phyloP scores from a whole-genome alignment of 2,113 vertebrate species.

The Cololabis saira region DNA sequence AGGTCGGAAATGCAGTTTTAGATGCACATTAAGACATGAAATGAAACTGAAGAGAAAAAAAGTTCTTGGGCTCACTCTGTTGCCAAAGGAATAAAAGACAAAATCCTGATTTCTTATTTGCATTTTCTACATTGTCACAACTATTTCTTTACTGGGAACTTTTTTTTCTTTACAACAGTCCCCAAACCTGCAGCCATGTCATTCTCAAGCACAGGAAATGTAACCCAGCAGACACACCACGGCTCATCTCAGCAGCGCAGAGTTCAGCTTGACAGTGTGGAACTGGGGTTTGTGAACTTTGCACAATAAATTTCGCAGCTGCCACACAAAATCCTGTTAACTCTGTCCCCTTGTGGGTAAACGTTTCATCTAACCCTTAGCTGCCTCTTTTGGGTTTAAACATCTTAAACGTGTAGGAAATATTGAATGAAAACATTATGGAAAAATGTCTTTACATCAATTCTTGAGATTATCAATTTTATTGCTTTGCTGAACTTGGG shows the following conservation, averaged over 20 bases:
- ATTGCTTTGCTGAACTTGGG: no score
- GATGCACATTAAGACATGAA: no score
- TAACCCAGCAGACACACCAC: constrained; percentile 63
- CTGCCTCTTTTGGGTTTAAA: neutral
- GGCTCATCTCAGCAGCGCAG: constrained; percentile 49
- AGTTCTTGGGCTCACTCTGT: no score
- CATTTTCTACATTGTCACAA: no score
- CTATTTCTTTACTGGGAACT: neutral
- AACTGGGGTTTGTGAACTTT: constrained; percentile 42
- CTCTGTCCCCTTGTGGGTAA: constrained; percentile 30
- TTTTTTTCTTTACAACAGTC: constrained; percentile 11
- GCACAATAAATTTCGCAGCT: constrained; percentile 40
- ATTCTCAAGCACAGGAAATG: constrained; percentile 40
- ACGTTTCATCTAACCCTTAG: neutral
- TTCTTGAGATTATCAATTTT: no score
- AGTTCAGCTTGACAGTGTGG: constrained; percentile 62
- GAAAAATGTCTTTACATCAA: no score
- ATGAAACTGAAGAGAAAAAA: no score
- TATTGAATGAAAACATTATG: neutral
- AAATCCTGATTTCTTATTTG: no score
- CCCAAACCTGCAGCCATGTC: constrained; percentile 43
- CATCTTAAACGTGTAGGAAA: neutral
- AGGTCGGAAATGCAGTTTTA: no score
- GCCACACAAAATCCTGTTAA: constrained; percentile 27
- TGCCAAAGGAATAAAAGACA: no score